Evolutionary conservation across 2,113 vertebrate species (phyloP), one percentile per base, ranked within the genome.

Genomic region (Podocnemis expansa): DNA sequence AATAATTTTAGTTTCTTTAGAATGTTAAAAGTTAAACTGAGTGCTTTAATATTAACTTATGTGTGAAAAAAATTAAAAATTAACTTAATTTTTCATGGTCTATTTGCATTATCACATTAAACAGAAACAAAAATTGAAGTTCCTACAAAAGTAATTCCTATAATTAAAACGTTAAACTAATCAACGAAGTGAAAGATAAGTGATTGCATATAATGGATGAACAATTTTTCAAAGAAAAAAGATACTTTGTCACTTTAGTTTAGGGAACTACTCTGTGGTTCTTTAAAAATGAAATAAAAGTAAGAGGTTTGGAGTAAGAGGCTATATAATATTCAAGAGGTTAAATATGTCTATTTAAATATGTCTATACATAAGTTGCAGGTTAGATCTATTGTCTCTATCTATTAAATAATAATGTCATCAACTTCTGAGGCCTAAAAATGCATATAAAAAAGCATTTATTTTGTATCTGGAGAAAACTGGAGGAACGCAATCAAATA

Each of bases 261-360:
- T 90, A 85, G 84, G 13, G 27, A 91, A 89, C 10, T 49, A 5
- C 4, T 83, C 76, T 52, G 49, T 7, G 29, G 29, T 89, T 89
- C 47, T 55, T 22, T 6, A 63, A 31, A 29, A 10, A 24, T 85
- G 45, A 11, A 76, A 43, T 52, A 52, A 52, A 16, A 52, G 16
- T 17, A 52, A 52, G 14, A 80, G 90, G 8, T 91, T 80, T 80
- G 80, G 27, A 58, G 78, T 47, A 95, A 8, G 87, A 67, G 81
- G 89, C 12, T 80, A 93, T 91, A 89, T 94, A 85, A 90, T 93
- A 91, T 91, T 91, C 60, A 94, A 94, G 89, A 89, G 49, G 9
- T 78, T 80, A 92, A 70, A 89, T 49, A 90, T n/a, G n/a, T n/a
- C n/a, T n/a, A n/a, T n/a, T n/a, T n/a, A n/a, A n/a, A n/a, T n/a